Evolutionary conservation across 1,140 invertebrate species (phyloP), one percentile per base, ranked within the genome.

Genomic region (Ceratoteleas bidentatus): DNA sequence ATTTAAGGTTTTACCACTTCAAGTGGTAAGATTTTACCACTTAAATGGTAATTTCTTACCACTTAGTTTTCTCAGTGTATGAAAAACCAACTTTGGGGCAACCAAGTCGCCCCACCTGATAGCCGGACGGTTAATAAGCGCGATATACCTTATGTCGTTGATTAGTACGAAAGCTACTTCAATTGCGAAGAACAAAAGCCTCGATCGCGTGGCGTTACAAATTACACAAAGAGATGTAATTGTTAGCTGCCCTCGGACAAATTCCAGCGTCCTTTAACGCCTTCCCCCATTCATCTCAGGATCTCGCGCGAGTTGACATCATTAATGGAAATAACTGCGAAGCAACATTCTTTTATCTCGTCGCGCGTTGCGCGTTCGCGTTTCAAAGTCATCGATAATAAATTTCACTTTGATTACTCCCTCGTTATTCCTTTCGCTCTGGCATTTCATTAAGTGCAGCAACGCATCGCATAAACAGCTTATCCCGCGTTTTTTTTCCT

Each of bases 151-250:
- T n/a, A 38, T 57, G 40, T 56, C 32, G 40, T 50, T 64, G 56
- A 64, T 74, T 74, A 62, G 56, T 54, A 43, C 47, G 33, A 64
- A 58, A 61, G 34, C 14, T 65, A 65, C 65, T 58, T 16, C 72
- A 10, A 75, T 58, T 13, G n/a, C 45, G 11, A 58, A 58, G 61
- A 58, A 65, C 61, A 75, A 75, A 68, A 64, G 57, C 75, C 70
- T 78, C 58, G 66, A 70, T 64, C 66, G 24, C 45, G 16, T 5
- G 10, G 58, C 53, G 75, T 70, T 78, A 60, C 64, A 64, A 65
- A 78, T 65, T 78, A 72, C 58, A 66, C 60, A 78, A 70, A 65
- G 58, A 53, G 60, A 60, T 70, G 75, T 78, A 70, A 78, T 78
- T 78, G 75, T 70, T 69, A 64, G 58, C 56, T 16, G 58, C 57